A percentile compares a stretch with the other conserved stretches of the same genome.
phyloP scores from a whole-genome alignment of 2,113 vertebrate species.

The Xiphophorus hellerii region DNA sequence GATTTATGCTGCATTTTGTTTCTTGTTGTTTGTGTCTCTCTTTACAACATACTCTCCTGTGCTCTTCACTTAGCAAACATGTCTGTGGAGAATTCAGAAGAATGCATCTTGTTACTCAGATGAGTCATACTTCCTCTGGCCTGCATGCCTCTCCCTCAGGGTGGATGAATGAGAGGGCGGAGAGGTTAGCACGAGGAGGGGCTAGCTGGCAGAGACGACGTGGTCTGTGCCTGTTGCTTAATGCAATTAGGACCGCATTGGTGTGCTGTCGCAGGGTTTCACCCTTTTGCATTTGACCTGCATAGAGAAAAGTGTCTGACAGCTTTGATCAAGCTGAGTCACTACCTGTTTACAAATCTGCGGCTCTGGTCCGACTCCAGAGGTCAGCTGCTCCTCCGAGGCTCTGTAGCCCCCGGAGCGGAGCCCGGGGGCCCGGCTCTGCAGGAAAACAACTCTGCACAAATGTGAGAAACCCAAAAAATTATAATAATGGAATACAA shows the following conservation, averaged over 20 bases:
- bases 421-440: slow-evolving; percentile 24
- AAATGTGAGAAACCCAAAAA: slow-evolving; percentile 50
- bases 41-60: slow-evolving; percentile 52
- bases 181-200: slow-evolving; percentile 70
- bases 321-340: slow-evolving; percentile 65
- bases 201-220: slow-evolving; percentile 46
- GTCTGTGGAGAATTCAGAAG: slow-evolving; percentile 79
- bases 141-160: slow-evolving; percentile 76
- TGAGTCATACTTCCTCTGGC: slow-evolving; percentile 86
- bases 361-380: slow-evolving; percentile 46
- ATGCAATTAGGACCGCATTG: slow-evolving; percentile 61
- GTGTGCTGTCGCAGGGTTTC: slow-evolving; percentile 35
- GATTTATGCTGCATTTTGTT: slow-evolving; percentile 32
- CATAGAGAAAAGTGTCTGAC: slow-evolving; percentile 49
- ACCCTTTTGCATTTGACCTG: slow-evolving; percentile 22
- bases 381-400: slow-evolving; percentile 40
- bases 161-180: slow-evolving; percentile 77
- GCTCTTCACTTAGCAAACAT: slow-evolving; percentile 76
- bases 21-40: slow-evolving; percentile 35
- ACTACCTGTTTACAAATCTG: slow-evolving; percentile 66
- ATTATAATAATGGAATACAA: slow-evolving; percentile 38
- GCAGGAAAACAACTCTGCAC: slow-evolving; percentile 52
- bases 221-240: slow-evolving; percentile 63
- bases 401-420: slow-evolving; percentile 41
- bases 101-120: slow-evolving; percentile 81